Evolutionary conservation across 1,140 invertebrate genomes (phyloP), one percentile per base, ranked within the genome.

Genomic region (Drosophila willistoni): DNA sequence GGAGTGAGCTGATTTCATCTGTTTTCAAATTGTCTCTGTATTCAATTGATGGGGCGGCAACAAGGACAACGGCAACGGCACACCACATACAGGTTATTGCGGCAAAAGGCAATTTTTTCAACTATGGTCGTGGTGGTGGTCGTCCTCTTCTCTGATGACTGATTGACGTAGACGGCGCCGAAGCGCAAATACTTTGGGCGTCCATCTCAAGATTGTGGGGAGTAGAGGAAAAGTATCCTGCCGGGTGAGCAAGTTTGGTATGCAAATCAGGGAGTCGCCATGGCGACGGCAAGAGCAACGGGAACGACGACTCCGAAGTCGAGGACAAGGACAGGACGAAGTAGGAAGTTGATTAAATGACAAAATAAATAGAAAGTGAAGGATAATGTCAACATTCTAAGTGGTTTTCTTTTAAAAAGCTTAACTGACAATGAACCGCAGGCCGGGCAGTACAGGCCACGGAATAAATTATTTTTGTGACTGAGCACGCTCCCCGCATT

Each of bases 341-440:
- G 80, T 77, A 84, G 81, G 81, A 86, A 90, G 85, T 90, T 90
- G 85, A 90, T 90, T 90, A 90, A 90, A 90, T 90, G 85, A 90
- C 85, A 90, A 90, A 90, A 90, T 90, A 90, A 90, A 90, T 85
- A 90, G 81, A 90, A 90, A 90, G 85, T 90, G 85, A 90, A 90
- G 85, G 85, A 90, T 90, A 90, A 90, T 90, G 85, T 90, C 85
- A 90, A 90, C 85, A 90, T 81, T 90, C 86, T 90, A 90, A 90
- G 85, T 90, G 85, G 85, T 90, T 90, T 90, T 90, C 81, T 90
- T 90, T 90, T 90, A 90, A 90, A 87, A 87, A 87, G 84, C 84
- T 87, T 87, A 87, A 87, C 84, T 87, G 84, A 87, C 84, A 87
- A 87, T 87, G 84, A 87, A 87, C 84, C 84, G 84, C 84, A 87